Base-by-base conservation (phyloP, 2,797 vertebrate genomes). In the Eulemur rubriventer region DNA sequence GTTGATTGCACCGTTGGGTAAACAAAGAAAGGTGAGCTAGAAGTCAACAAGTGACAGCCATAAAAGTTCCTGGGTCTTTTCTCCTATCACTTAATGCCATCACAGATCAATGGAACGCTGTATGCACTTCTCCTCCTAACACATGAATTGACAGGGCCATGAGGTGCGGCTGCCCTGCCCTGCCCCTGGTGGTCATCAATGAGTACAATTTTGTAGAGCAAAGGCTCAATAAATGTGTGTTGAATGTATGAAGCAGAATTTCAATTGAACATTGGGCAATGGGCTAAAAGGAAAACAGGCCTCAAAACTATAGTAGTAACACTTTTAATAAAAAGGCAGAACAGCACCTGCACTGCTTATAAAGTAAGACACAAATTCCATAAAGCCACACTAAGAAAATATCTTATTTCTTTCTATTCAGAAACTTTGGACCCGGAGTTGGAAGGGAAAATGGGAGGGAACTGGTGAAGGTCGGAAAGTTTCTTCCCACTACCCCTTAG, bases 381-480 rank as follows among this genome's bases (percentile, higher is more conserved):
- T 26, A 55, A 35, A 78, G 22, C 24, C 69, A 75, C 20, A 72
- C 61, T 78, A 72, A 46, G 41, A 48, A 84, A 75, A 26, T 33
- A n/a, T n/a, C 4, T 63, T 41, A n/a, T 76, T 94, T 73, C 65
- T 95, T 69, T 83, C 73, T 61, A 22, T 84, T 52, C 4, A 41
- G n/a, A 94, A 35, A 33, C 48, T 70, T 28, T 26, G 33, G n/a
- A 63, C 11, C 1, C 35, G 26, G 24, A 9, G 0, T 12, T 30
- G 2, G 1, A 69, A 6, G 28, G 8, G 41, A 28, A 16, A 12
- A 26, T 38, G 10, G 0, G 3, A 0, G 1, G 22, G 0, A 0
- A n/a, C 11, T 26, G 7, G 46, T 4, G 55, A 33, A 57, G 7
- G 8, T 24, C 3, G 13, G 18, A 9, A 8, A 22, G 18, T 5